Conservation (phyloP, 2,113 vertebrate genomes). For the Copsychus sechellarum region DNA sequence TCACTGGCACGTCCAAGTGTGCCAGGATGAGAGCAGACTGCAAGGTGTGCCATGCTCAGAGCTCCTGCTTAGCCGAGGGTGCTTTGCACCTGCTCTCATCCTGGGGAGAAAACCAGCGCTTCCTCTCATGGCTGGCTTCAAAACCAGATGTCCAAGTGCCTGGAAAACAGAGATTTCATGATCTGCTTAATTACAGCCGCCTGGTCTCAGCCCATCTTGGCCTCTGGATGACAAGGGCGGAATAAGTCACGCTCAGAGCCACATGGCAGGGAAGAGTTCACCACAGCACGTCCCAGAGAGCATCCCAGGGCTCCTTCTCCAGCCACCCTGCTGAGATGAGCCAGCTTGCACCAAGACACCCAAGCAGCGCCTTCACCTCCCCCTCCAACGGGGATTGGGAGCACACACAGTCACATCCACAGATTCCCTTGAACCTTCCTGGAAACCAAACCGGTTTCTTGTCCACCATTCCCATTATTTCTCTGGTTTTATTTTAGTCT, state of each 20-base stretch:
- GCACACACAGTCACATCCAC: fast-evolving
- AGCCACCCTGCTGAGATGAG: neutral
- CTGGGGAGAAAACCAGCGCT: neutral
- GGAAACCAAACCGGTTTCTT: neutral
- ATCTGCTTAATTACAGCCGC: neutral
- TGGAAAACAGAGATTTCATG: neutral
- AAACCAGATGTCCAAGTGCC: neutral
- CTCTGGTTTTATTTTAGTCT: constrained; percentile 29
- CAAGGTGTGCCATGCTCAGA: neutral
- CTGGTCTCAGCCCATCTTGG: neutral
- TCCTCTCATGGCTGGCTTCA: neutral
- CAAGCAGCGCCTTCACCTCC: neutral
- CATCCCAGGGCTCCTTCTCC: neutral
- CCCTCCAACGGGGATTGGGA: fast-evolving
- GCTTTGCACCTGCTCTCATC: neutral
- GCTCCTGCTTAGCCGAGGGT: neutral
- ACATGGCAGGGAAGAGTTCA: neutral
- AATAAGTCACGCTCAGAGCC: neutral
- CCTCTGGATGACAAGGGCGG: neutral
- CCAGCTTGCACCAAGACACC: fast-evolving
- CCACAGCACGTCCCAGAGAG: neutral
- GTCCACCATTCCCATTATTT: neutral
- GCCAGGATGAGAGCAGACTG: neutral
- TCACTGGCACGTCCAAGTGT: fast-evolving
- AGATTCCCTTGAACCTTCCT: neutral